A percentile compares a stretch with the other conserved stretches of the same genome.
Evolutionary conservation across 2,797 vertebrate genomes (phyloP).

Genomic region (Micrastur ruficollis): DNA sequence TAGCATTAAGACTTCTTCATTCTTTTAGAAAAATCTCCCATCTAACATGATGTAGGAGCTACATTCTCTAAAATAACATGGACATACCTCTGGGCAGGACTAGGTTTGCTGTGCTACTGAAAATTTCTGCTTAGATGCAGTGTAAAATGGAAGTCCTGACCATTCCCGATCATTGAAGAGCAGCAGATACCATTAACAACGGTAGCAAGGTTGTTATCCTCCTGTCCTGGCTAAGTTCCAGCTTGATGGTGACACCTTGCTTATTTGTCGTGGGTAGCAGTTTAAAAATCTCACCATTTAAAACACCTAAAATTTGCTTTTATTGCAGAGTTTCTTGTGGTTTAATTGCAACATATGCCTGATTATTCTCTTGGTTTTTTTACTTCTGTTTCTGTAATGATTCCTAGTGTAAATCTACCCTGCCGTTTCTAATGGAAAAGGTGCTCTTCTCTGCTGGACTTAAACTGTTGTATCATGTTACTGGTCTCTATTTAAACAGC

Average conservation of each 20-base stretch:
- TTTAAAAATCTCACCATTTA: background rate
- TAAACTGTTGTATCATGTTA: constrained; percentile 7
- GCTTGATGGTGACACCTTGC: background rate
- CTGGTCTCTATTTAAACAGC: constrained; percentile 50
- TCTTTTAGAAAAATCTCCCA: background rate
- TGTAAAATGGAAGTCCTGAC: background rate
- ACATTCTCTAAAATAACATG: background rate
- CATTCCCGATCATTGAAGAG: background rate
- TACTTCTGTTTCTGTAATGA: background rate
- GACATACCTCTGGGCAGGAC: background rate
- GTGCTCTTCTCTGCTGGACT: background rate
- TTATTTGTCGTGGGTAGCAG: background rate
- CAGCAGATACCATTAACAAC: background rate
- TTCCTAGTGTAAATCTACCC: background rate
- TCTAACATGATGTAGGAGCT: background rate
- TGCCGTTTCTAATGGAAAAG: background rate
- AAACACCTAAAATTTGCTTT: background rate
- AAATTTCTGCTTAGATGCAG: background rate
- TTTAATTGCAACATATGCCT: background rate
- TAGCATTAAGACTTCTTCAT: background rate
- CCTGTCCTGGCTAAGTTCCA: constrained; percentile 9
- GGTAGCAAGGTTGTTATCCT: background rate
- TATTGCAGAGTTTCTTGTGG: background rate
- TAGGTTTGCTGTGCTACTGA: background rate
- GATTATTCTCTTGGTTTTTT: background rate